Conservation (phyloP, 2,888 invertebrate species). For the Tillus elongatus region DNA sequence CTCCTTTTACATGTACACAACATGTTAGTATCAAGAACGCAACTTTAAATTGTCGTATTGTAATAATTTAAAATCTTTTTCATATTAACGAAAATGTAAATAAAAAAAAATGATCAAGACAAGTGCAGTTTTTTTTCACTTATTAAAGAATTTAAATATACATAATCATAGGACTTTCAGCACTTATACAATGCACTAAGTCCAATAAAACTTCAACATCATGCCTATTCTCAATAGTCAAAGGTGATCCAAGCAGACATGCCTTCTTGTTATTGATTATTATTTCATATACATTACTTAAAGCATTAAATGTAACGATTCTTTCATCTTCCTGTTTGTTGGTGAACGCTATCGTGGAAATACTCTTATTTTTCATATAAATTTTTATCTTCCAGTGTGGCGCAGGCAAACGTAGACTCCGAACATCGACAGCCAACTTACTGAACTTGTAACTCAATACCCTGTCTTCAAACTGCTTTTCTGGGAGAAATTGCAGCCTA, state of each 20-base stretch:
- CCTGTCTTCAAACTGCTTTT: not conserved
- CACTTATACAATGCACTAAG: not conserved
- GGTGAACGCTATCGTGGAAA: not conserved
- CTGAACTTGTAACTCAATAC: not conserved
- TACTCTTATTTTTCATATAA: not conserved
- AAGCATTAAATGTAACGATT: not conserved
- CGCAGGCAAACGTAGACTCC: slow-evolving; percentile 1
- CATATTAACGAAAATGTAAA: no score
- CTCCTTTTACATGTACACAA: no score
- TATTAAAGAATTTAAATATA: no score
- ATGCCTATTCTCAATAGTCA: not conserved
- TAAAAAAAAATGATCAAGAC: no score
- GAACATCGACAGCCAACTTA: not conserved
- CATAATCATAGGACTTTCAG: slow-evolving; percentile 1
- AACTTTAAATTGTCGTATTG: no score
- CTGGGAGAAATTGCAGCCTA: not conserved
- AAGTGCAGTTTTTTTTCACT: no score
- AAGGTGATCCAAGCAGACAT: not conserved
- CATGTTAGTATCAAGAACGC: no score
- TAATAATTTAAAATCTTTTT: no score
- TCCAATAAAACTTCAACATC: slow-evolving; percentile 3
- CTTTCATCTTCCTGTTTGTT: not conserved
- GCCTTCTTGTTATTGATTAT: not conserved
- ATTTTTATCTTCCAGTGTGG: slow-evolving; percentile 1
- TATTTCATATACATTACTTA: not conserved